These are phyloP conservation scores for Troides aeacus DNA, from an alignment of 2,888 invertebrate genomes.

Conservation along the genomic window DNA sequence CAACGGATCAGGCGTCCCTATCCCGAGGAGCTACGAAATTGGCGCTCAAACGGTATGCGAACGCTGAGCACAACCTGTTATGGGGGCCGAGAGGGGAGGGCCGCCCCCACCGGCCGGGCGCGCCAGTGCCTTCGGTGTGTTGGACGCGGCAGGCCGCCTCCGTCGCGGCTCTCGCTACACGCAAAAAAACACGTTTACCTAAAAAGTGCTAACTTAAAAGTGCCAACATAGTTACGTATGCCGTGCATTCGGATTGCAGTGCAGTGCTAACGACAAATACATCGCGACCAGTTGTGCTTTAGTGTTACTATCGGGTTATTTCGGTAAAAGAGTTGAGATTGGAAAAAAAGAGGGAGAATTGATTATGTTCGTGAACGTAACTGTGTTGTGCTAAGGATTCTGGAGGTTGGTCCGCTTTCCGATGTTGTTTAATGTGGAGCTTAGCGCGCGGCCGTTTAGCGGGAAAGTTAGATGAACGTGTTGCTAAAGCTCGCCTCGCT, in stretches of 20 bases:
- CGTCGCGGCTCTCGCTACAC: conserved; percentile 43
- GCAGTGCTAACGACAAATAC: conserved; percentile 46
- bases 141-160: conserved; percentile 42
- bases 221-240: conserved; percentile 33
- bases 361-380: conserved; percentile 60
- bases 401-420: conserved; percentile 60
- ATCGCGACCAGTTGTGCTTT: conserved; percentile 39
- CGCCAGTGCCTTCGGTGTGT: conserved; percentile 54
- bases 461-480: conserved; percentile 26
- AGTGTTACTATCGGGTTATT: conserved; percentile 32
- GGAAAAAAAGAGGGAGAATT: conserved; percentile 51
- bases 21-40: conserved; percentile 65
- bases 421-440: conserved; percentile 20
- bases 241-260: conserved; percentile 71
- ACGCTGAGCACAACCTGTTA: conserved; percentile 75
- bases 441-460: conserved; percentile 23
- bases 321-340: conserved; percentile 17
- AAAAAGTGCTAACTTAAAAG: conserved; percentile 37
- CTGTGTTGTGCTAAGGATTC: conserved; percentile 64
- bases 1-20: conserved; percentile 60
- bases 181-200: conserved; percentile 49
- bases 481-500: conserved; percentile 25
- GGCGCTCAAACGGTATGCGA: conserved; percentile 62
- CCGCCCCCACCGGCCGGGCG: conserved; percentile 40
- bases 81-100: conserved; percentile 39